Evolutionary conservation across 2,888 invertebrate genomes (phyloP).

Genomic region (Dastarcus helophoroides): DNA sequence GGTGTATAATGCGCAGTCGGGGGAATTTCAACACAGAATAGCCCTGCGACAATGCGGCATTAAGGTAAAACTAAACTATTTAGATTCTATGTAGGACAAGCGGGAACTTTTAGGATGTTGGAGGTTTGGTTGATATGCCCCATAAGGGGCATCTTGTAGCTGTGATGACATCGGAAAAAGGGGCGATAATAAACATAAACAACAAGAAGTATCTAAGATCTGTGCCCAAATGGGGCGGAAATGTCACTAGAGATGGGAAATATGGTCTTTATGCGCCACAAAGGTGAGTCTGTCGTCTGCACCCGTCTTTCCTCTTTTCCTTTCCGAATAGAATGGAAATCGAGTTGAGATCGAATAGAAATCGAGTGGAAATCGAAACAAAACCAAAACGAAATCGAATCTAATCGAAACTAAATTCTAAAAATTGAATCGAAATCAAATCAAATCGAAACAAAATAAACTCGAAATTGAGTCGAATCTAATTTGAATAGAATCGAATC

Average conservation of each 20-base stretch:
- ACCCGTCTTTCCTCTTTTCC: too few species aligned
- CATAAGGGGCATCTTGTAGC: constrained; percentile 78
- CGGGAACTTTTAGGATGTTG: constrained; percentile 48
- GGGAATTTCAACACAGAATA: constrained; percentile 45
- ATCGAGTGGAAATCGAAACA: too few species aligned
- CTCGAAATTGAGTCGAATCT: too few species aligned
- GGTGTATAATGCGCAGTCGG: constrained; percentile 73
- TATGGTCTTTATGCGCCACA: constrained; percentile 86
- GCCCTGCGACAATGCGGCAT: constrained; percentile 41
- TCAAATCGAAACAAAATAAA: too few species aligned
- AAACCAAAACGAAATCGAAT: too few species aligned
- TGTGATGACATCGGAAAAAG: constrained; percentile 81
- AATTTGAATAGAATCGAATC: too few species aligned
- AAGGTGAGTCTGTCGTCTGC: too few species aligned
- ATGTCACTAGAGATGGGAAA: constrained; percentile 76
- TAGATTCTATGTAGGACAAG: constrained; percentile 1
- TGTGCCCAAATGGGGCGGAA: constrained; percentile 87
- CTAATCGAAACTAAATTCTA: too few species aligned
- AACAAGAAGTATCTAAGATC: constrained; percentile 78
- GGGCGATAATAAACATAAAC: constrained; percentile 80
- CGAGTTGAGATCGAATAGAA: too few species aligned
- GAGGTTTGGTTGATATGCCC: constrained; percentile 66
- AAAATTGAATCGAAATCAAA: too few species aligned
- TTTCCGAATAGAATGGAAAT: too few species aligned
- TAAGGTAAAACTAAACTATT: constrained; percentile 37